Evolutionary conservation across 2,113 vertebrate species (phyloP).

Genomic region (Typhlomys cinereus): DNA sequence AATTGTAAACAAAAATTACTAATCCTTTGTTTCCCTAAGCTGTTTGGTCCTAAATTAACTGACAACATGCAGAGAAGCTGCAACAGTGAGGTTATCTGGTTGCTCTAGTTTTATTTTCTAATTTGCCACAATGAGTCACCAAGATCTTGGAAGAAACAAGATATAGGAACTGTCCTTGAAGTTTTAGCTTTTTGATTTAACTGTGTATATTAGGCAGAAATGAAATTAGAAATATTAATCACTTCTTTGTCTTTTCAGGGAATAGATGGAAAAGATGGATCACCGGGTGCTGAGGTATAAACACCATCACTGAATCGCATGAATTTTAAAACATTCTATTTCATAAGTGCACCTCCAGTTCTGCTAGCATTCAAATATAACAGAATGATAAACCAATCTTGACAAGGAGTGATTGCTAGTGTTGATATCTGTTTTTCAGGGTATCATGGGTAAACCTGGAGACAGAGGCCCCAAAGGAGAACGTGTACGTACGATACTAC

Average conservation of each 20-base stretch:
- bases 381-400: neutral
- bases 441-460: slow-evolving; percentile 90
- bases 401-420: slow-evolving; percentile 5
- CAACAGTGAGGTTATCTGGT: neutral
- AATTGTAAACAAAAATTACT: too few relatives aligned
- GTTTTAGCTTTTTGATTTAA: neutral
- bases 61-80: too few relatives aligned
- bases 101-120: neutral
- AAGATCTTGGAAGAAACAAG: neutral
- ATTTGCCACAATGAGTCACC: neutral
- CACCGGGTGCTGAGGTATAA: slow-evolving; percentile 88
- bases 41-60: too few relatives aligned
- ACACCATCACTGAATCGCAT: slow-evolving; percentile 32
- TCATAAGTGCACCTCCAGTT: slow-evolving; percentile 2
- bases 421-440: slow-evolving; percentile 84
- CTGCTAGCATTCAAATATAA: slow-evolving; percentile 40
- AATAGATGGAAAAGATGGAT: slow-evolving; percentile 87
- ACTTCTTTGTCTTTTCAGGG: slow-evolving; percentile 81
- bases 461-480: slow-evolving; percentile 99
- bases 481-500: slow-evolving; percentile 86
- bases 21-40: too few relatives aligned
- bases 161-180: neutral
- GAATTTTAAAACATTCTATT: neutral
- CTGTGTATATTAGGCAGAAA: neutral
- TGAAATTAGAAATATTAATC: neutral